Conservation (phyloP, 35 echinoderm and acorn worm genomes). For the Heliocidaris tuberculata region DNA sequence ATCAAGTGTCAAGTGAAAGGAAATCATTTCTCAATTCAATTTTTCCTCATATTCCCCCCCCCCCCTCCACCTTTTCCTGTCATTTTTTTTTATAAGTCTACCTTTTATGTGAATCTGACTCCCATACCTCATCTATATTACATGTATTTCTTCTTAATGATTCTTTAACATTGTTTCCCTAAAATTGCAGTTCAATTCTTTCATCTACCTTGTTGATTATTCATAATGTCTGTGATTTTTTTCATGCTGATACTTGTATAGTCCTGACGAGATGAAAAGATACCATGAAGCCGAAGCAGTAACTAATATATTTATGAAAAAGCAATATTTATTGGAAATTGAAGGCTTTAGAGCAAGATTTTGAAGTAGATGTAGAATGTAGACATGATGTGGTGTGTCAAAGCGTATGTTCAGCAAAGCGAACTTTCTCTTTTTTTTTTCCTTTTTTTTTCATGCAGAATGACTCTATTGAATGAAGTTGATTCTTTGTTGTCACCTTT, state of each 20-base stretch:
- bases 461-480: neutral
- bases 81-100: neutral
- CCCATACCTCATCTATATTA: too few relatives aligned
- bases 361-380: neutral
- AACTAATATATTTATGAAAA: slow-evolving; percentile 20
- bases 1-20: neutral
- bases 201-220: neutral
- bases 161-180: neutral
- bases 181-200: neutral
- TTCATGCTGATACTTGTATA: neutral
- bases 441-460: neutral
- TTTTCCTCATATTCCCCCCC: neutral
- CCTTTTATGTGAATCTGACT: neutral
- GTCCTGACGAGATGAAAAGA: neutral
- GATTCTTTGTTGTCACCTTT: neutral
- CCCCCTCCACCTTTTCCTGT: neutral
- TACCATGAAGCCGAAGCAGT: neutral
- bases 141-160: neutral
- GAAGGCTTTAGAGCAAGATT: neutral
- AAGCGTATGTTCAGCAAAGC: neutral
- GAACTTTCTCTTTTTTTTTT: neutral
- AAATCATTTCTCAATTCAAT: neutral
- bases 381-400: neutral
- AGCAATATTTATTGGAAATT: slow-evolving; percentile 13
- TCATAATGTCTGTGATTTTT: neutral